Conservation (phyloP, 2,888 invertebrate species). For the Eutolmus rufibarbis region DNA sequence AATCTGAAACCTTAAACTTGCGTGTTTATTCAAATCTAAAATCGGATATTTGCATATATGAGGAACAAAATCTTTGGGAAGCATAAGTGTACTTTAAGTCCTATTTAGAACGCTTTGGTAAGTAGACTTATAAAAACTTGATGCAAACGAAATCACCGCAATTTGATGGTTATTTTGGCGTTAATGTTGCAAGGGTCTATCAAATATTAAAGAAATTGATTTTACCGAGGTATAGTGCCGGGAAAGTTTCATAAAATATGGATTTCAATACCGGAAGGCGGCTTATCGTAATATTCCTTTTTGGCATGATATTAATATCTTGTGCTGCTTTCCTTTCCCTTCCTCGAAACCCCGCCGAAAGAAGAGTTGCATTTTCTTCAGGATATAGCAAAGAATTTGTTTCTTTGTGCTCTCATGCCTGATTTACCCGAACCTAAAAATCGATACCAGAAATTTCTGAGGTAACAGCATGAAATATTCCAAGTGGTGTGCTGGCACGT, state of each 20-base stretch:
- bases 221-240: neutral
- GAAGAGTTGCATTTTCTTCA: neutral
- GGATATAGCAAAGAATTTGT: constrained; percentile 11
- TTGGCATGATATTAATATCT: constrained; percentile 1
- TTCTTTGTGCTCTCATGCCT: constrained; percentile 7
- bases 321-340: neutral
- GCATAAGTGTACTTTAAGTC: neutral
- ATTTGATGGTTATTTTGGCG: neutral
- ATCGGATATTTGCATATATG: neutral
- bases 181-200: neutral
- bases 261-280: constrained; percentile 7
- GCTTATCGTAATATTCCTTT: neutral
- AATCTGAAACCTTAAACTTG: neutral
- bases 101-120: neutral
- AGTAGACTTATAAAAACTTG: neutral
- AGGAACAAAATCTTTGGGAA: neutral
- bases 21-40: neutral
- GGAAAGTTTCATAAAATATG: constrained; percentile 23
- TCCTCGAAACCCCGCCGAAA: neutral
- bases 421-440: constrained; percentile 17
- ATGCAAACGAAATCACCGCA: neutral
- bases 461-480: constrained; percentile 34
- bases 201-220: constrained; percentile 36
- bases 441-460: constrained; percentile 21
- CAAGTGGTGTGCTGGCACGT: constrained; percentile 25